Evolutionary conservation across 2,797 vertebrate species (phyloP).

Genomic region (Chaunax sp.): DNA sequence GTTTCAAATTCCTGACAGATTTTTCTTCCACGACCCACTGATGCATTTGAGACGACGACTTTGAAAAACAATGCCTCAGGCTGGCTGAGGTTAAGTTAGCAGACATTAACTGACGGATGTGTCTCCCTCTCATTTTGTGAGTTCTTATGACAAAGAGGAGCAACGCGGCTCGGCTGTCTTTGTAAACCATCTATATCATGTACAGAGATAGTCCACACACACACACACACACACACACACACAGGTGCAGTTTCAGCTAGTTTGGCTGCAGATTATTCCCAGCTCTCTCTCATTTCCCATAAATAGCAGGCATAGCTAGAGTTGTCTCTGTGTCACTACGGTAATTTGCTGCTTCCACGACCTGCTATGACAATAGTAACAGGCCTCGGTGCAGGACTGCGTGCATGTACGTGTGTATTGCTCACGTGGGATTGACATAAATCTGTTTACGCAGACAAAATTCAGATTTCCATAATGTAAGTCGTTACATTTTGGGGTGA

Average conservation of each 20-base stretch:
- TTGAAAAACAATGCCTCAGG: conserved; percentile 21
- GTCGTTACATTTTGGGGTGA: too few relatives aligned
- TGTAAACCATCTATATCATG: conserved; percentile 67
- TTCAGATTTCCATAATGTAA: too few relatives aligned
- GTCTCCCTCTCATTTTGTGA: conserved; percentile 47
- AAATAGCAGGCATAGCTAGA: conserved; percentile 65
- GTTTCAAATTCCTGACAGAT: too few relatives aligned
- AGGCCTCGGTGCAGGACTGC: conserved; percentile 2
- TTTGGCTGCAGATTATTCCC: conserved; percentile 39
- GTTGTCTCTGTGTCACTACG: conserved; percentile 69
- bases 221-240: conserved; percentile 17
- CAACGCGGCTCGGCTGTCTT: conserved; percentile 45
- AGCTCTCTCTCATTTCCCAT: conserved; percentile 34
- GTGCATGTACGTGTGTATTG: not conserved
- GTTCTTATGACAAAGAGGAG: conserved; percentile 61
- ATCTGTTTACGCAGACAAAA: too few relatives aligned
- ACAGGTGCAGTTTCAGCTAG: conserved; percentile 40
- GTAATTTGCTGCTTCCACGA: conserved; percentile 55
- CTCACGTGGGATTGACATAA: too few relatives aligned
- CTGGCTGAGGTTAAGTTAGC: conserved; percentile 32
- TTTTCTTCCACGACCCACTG: not conserved
- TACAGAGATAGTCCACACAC: conserved; percentile 13
- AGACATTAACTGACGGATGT: conserved; percentile 38
- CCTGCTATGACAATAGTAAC: conserved; percentile 46
- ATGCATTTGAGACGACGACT: conserved; percentile 7